A percentile compares a stretch with the other conserved stretches of the same genome.
Conservation (phyloP, 2,888 invertebrate genomes). For the Drosophila basisetae region DNA sequence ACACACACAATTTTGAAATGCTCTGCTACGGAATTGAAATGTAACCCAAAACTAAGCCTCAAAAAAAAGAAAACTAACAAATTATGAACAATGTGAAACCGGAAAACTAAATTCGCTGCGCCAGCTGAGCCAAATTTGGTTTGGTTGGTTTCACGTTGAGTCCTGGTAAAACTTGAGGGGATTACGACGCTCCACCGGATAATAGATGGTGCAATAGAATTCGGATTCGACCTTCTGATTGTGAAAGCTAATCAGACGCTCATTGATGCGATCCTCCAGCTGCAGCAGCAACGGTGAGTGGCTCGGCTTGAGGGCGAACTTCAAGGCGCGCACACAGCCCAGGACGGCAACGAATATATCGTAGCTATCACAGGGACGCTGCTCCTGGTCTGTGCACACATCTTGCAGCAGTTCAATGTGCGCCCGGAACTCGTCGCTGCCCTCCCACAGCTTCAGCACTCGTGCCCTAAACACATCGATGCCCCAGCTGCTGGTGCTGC, state of each 20-base stretch:
- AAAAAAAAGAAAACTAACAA: conserved; percentile 1
- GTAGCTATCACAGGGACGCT: conserved; percentile 53
- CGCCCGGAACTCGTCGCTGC: conserved; percentile 70
- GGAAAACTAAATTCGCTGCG: conserved; percentile 1
- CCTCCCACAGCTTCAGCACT: conserved; percentile 68
- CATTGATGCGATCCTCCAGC: conserved; percentile 78
- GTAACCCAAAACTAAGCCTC: conserved; percentile 9
- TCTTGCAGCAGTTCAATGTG: conserved; percentile 71
- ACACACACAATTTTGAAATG: conserved; percentile 43
- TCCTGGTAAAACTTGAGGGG: conserved; percentile 2
- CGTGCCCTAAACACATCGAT: conserved; percentile 47
- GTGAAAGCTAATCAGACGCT: conserved; percentile 76
- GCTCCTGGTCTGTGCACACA: conserved; percentile 41
- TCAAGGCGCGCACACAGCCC: conserved; percentile 70
- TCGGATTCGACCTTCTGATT: conserved; percentile 77
- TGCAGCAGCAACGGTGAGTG: conserved; percentile 69
- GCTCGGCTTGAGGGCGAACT: conserved; percentile 70
- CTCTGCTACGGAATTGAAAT: conserved; percentile 12
- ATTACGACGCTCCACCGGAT: conserved; percentile 76
- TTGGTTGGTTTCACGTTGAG: too few relatives aligned
- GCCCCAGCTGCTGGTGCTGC: conserved; percentile 8
- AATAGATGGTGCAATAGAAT: conserved; percentile 82
- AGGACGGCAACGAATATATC: conserved; percentile 78
- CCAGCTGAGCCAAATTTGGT: conserved; percentile 17
- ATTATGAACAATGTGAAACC: conserved; percentile 1